These are phyloP conservation scores for Geopemphigus sp. DNA, from an alignment of 1,140 invertebrate species.

Conservation along the genomic window DNA sequence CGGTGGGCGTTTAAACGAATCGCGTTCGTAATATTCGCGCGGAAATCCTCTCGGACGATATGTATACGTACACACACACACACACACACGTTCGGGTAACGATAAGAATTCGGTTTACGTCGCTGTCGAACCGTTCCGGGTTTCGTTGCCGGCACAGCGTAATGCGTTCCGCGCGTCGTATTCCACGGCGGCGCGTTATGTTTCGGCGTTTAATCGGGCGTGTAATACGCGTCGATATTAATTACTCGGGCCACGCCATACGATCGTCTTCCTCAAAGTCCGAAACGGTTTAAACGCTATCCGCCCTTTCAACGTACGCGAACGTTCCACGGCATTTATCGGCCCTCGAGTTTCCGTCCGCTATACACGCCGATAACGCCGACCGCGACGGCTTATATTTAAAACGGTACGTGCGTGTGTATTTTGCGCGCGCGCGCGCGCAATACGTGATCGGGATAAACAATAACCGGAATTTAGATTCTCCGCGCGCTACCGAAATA, in stretches of 20 bases:
- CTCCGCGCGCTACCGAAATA: neutral
- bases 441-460: conserved; percentile 35
- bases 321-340: neutral
- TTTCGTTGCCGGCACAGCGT: neutral
- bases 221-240: neutral
- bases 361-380: neutral
- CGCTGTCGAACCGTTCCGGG: neutral
- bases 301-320: neutral
- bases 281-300: neutral
- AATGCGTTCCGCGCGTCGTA: neutral
- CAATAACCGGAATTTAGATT: conserved; percentile 5
- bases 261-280: too few species aligned
- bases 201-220: neutral
- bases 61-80: neutral
- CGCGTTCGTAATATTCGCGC: too few species aligned
- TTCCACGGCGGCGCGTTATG: neutral
- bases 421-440: too few species aligned
- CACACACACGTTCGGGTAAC: neutral
- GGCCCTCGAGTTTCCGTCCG: neutral
- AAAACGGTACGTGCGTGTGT: conserved; percentile 14
- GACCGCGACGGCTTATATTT: neutral
- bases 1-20: too few species aligned
- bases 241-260: too few species aligned
- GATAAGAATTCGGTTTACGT: neutral
- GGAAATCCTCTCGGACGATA: neutral